A percentile compares a stretch with the other conserved stretches of the same genome.
Conservation (phyloP, 2,113 vertebrate genomes). For the Podarcis cretensis region DNA sequence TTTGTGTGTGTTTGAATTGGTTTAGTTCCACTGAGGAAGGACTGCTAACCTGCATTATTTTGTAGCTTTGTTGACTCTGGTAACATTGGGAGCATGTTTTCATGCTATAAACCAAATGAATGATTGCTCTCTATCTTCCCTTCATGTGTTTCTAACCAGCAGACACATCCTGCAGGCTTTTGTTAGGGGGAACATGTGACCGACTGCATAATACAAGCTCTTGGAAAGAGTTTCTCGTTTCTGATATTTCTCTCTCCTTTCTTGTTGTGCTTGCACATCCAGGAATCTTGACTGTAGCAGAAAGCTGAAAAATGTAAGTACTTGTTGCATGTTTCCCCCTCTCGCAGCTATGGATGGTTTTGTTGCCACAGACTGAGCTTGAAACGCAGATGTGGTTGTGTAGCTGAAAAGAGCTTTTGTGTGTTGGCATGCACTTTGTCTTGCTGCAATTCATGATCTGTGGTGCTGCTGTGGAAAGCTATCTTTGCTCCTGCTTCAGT, state of each 20-base stretch:
- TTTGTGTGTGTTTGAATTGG: constrained; percentile 7
- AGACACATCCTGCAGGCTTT: constrained; percentile 44
- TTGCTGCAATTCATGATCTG: not conserved
- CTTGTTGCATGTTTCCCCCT: not conserved
- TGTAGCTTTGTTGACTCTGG: constrained; percentile 46
- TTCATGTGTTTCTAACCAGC: constrained; percentile 48
- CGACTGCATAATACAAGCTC: constrained; percentile 29
- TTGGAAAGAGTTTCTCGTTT: constrained; percentile 65
- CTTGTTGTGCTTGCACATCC: constrained; percentile 14
- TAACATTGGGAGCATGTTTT: constrained; percentile 59
- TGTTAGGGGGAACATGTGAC: constrained; percentile 47
- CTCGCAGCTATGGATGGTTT: constrained; percentile 15
- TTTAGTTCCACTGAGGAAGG: constrained; percentile 40
- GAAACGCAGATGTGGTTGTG: not conserved
- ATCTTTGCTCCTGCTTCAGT: constrained; percentile 26
- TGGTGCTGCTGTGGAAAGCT: constrained; percentile 5
- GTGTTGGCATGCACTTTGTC: not conserved
- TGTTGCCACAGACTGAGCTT: constrained; percentile 30
- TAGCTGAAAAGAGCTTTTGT: constrained; percentile 19
- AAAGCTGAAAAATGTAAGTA: constrained; percentile 97
- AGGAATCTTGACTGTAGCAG: constrained; percentile 88
- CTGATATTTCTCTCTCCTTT: constrained; percentile 34
- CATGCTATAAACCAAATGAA: constrained; percentile 53
- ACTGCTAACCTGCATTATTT: constrained; percentile 39
- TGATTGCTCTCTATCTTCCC: constrained; percentile 50